Evolutionary conservation across 1,140 invertebrate genomes (phyloP), one percentile per base, ranked within the genome.

Genomic region (Thrips palmi): DNA sequence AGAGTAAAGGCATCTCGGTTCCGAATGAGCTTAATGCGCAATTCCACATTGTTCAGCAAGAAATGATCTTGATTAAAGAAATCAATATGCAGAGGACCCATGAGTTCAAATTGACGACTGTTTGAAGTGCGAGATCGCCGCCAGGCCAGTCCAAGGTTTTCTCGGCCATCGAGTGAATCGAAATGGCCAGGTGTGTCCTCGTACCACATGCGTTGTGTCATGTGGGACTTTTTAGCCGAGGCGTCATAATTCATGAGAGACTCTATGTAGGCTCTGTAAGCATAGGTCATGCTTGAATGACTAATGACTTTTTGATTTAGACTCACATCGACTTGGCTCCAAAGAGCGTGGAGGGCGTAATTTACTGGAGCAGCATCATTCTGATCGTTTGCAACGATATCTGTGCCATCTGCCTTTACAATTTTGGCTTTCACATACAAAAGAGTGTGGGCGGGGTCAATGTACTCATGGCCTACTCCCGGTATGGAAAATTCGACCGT

Each of bases 271-370:
- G 54, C 52, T 35, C 53, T 40, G 44, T 59, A 62, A 12, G 52
- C 49, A 47, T 64, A 62, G 10, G 52, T 54, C n/a, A n/a, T 55
- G 30, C 52, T 55, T 17, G 54, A 46, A 0, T 55, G 50, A 10
- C 54, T 57, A 2, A 63, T 44, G 15, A 57, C 43, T 48, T 56
- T 59, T 45, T 60, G 55, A 50, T 62, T 62, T 5, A 63, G 49
- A 45, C 52, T 54, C n/a, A 62, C 43, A 43, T 57, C 52, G 1
- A 60, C 43, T 38, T 58, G 53, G 44, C 42, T 53, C 39, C 62
- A 60, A 21, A 63, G 41, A 12, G 51, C 55, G 46, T 59, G 53
- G 19, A 59, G 7, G 41, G 53, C 51, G 49, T 60, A 57, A 45
- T 59, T 59, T 6, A 52, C 42, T 11, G 47, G 46, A 7, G 38